These are phyloP conservation scores for Cinclus mexicanus DNA, from an alignment of 2,113 vertebrate genomes.

Conservation along the genomic window DNA sequence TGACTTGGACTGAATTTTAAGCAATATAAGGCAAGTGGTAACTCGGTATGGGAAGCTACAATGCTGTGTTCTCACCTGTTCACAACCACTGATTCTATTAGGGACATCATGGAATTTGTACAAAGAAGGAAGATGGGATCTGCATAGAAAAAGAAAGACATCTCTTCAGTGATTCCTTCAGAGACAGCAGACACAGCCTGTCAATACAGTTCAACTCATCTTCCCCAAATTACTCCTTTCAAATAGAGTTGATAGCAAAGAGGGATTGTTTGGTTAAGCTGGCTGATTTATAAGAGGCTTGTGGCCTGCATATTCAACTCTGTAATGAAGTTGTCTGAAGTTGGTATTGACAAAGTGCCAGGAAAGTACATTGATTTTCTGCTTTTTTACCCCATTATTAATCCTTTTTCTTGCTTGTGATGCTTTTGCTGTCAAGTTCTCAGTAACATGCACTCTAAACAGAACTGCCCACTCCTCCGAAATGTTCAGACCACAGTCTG, in stretches of 20 bases:
- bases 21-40: neutral
- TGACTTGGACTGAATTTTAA: neutral
- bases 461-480: neutral
- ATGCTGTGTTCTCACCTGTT: neutral
- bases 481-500: neutral
- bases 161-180: neutral
- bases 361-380: neutral
- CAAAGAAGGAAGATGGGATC: neutral
- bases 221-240: neutral
- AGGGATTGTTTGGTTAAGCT: neutral
- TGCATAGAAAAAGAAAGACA: neutral
- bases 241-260: neutral
- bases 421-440: neutral
- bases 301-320: neutral
- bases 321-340: conserved; percentile 28
- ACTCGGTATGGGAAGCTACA: neutral
- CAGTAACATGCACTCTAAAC: neutral
- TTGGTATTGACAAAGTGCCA: conserved; percentile 11
- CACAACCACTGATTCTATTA: neutral
- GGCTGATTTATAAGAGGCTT: neutral
- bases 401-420: neutral
- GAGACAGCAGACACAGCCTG: neutral
- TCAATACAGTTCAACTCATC: neutral
- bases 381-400: neutral
- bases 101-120: neutral